A percentile compares a stretch with the other conserved stretches of the same genome.
These are phyloP conservation scores for Apantesis nais DNA, from an alignment of 2,888 invertebrate species.

Conservation along the genomic window DNA sequence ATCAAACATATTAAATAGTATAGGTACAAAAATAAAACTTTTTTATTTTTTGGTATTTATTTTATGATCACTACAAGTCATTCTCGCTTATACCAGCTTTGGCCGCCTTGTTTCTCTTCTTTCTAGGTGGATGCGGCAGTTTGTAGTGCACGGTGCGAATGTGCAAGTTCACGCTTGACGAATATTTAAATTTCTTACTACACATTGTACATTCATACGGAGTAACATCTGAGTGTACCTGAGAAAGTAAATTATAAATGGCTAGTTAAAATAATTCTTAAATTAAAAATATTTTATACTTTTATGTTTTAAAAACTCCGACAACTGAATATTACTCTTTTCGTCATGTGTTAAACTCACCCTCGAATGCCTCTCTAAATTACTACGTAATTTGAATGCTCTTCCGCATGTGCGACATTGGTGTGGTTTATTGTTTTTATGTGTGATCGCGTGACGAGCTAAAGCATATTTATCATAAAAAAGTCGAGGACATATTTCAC, in stretches of 20 bases:
- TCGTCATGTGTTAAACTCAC: slow-evolving; percentile 29
- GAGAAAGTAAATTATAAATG: neutral
- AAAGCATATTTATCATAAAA: slow-evolving; percentile 53
- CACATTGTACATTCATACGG: slow-evolving; percentile 54
- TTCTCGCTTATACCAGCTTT: slow-evolving; percentile 2
- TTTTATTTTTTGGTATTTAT: neutral
- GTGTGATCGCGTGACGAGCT: slow-evolving; percentile 42
- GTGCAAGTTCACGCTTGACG: slow-evolving; percentile 51
- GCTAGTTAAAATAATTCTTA: neutral
- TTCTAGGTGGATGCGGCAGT: slow-evolving; percentile 49
- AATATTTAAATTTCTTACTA: slow-evolving; percentile 55
- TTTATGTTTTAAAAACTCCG: neutral
- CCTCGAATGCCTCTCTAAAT: slow-evolving; percentile 43
- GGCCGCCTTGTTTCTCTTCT: slow-evolving; percentile 29
- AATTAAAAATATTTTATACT: neutral
- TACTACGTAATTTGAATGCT: slow-evolving; percentile 43
- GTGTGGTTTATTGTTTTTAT: slow-evolving; percentile 41
- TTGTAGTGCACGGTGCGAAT: slow-evolving; percentile 54
- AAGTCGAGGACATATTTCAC: slow-evolving; percentile 43
- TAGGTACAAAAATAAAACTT: neutral
- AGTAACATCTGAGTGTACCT: slow-evolving; percentile 52
- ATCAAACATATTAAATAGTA: neutral
- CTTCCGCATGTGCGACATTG: slow-evolving; percentile 42
- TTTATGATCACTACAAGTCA: slow-evolving; percentile 8
- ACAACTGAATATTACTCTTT: neutral